Conservation (phyloP, 2,113 vertebrate species). For the Tyrannus savana region DNA sequence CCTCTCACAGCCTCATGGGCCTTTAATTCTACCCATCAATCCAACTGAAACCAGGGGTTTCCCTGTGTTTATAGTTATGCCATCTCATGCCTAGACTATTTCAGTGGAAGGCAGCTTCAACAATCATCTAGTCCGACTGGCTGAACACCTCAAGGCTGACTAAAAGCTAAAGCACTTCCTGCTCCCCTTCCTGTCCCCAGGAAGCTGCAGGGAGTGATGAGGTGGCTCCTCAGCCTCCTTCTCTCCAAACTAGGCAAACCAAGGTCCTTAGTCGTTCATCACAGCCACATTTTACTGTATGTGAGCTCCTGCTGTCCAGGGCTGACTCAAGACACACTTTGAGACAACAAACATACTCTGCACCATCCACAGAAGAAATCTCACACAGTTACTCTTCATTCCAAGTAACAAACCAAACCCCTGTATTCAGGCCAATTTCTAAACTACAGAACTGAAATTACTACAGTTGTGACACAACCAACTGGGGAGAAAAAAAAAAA, state of each 20-base stretch:
- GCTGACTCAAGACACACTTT: not conserved
- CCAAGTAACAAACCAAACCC: not conserved
- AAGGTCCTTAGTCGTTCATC: not conserved
- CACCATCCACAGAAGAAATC: not conserved
- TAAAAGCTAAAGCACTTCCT: not conserved
- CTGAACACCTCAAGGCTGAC: not conserved
- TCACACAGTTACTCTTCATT: not conserved
- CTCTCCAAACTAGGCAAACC: not conserved
- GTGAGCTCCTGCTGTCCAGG: not conserved
- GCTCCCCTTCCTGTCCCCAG: not conserved
- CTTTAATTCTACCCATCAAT: not conserved
- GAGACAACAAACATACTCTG: not conserved
- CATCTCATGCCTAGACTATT: not conserved
- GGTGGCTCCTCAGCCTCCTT: not conserved
- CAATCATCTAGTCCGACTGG: not conserved
- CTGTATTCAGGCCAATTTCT: not conserved
- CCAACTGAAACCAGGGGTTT: not conserved
- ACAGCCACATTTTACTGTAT: not conserved
- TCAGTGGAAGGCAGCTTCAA: not conserved
- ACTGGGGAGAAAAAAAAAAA: not conserved
- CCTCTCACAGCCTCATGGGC: not conserved
- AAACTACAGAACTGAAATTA: not conserved
- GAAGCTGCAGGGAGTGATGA: not conserved
- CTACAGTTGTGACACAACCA: not conserved
- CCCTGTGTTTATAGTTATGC: not conserved